Evolutionary conservation across 92 coral and sea anemone species (phyloP).

Genomic region (Montipora capitata): DNA sequence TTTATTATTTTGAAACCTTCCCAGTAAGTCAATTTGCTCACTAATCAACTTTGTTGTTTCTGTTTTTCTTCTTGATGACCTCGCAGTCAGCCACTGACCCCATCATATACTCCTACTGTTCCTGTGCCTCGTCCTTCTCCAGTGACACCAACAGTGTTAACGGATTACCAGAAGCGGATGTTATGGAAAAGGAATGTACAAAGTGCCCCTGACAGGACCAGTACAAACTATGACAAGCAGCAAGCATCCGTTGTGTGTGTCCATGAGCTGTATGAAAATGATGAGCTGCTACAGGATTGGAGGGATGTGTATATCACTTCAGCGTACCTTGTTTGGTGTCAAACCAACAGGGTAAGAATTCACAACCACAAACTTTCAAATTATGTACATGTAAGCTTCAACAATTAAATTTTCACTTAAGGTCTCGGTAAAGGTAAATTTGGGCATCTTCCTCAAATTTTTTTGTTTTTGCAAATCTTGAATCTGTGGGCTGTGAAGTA

Average conservation of each 20-base stretch:
- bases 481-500: too few relatives aligned
- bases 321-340: constrained; percentile 99
- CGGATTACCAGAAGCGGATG: constrained; percentile 87
- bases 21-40: too few relatives aligned
- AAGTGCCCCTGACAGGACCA: constrained; percentile 44
- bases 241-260: constrained; percentile 78
- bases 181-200: constrained; percentile 81
- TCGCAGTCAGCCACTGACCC: neutral
- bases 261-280: constrained; percentile 90
- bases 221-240: constrained; percentile 21
- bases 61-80: neutral
- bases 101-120: constrained; percentile 30
- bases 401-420: too few relatives aligned
- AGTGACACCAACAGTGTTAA: constrained; percentile 77
- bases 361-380: neutral
- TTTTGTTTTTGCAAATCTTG: too few relatives aligned
- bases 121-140: constrained; percentile 90
- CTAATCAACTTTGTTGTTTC: too few relatives aligned
- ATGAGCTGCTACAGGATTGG: constrained; percentile 93
- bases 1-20: too few relatives aligned
- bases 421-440: too few relatives aligned
- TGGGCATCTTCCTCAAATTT: too few relatives aligned
- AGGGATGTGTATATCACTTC: constrained; percentile 92
- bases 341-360: constrained; percentile 77
- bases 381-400: too few relatives aligned